Conservation (phyloP, 2,888 invertebrate species). For the Ochropacha duplaris region DNA sequence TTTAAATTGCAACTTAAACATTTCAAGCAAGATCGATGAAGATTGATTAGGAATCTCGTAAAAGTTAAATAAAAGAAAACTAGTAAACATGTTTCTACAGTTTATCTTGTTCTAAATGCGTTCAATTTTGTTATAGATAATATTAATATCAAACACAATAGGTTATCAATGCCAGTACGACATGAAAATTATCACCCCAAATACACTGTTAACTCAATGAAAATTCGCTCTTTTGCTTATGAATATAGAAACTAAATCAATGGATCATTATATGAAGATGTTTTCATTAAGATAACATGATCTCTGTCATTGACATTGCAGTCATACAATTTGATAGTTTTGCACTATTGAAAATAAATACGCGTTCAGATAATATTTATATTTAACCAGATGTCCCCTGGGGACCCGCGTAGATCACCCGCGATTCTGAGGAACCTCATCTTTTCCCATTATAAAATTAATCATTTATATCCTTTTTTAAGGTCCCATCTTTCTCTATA, state of each 20-base stretch:
- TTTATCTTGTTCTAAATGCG: background rate
- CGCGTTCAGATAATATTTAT: background rate
- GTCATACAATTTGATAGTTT: background rate
- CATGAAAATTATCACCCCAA: background rate
- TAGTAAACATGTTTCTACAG: background rate
- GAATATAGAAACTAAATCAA: background rate
- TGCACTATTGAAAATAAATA: background rate
- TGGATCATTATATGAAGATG: background rate
- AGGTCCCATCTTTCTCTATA: no score
- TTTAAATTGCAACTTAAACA: background rate
- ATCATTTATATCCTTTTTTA: no score
- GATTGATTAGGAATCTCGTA: background rate
- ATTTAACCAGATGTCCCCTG: no score
- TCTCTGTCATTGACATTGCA: background rate
- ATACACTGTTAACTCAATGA: background rate
- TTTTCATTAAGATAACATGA: background rate
- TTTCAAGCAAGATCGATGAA: no score
- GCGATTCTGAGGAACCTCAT: no score
- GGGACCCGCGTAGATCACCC: no score
- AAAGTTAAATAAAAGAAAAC: background rate
- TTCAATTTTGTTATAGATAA: background rate
- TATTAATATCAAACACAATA: background rate
- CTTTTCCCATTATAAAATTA: no score
- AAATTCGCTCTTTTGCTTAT: background rate
- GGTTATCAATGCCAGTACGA: background rate